Base-by-base conservation (phyloP, 2,797 vertebrate genomes). In the Protonibea diacanthus region DNA sequence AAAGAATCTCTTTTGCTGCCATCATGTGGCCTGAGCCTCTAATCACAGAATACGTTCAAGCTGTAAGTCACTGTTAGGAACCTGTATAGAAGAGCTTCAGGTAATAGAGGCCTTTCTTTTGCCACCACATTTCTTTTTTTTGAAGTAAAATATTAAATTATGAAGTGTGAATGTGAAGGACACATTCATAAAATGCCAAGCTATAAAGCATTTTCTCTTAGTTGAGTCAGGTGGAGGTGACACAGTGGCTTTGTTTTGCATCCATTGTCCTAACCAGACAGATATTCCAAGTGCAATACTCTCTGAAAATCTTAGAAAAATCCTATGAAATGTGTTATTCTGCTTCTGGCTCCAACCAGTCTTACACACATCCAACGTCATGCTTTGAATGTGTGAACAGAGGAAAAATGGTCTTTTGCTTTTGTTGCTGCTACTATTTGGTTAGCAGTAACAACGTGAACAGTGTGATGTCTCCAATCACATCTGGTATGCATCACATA, bases 401-500 rank as follows among this genome's bases (percentile, higher is more conserved):
- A 88, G 81, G 83, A 88, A 88, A 91, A 91, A 90, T 62, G 78
- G 84, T 86, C 81, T 89, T 88, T 86, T 84, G 86, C 78, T 83
- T 90, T 87, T 80, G 83, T 86, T 83, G 86, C 87, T 76, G 81
- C 82, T 62, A 76, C 78, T 92, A 79, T 93, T 93, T 93, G 88
- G 74, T 93, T 90, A 80, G 83, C 88, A 88, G 89, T 90, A 91
- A 92, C 92, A 90, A 90, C 67, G 66, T 86, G 86, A 91, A 90
- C 88, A 84, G 92, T 89, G 90, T 88, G 86, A 91, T 91, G 90
- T 84, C 90, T 89, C 90, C 91, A 88, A 89, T 94, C 93, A 93
- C 91, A 92, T 93, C 89, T 92, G 91, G 76, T 93, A 91, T 92
- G 90, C 89, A 92, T 94, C 92, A 92, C 88, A 88, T 91, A 88